phyloP scores from a whole-genome alignment of 2,888 invertebrate species.

The Synanthedon formicaeformis region DNA sequence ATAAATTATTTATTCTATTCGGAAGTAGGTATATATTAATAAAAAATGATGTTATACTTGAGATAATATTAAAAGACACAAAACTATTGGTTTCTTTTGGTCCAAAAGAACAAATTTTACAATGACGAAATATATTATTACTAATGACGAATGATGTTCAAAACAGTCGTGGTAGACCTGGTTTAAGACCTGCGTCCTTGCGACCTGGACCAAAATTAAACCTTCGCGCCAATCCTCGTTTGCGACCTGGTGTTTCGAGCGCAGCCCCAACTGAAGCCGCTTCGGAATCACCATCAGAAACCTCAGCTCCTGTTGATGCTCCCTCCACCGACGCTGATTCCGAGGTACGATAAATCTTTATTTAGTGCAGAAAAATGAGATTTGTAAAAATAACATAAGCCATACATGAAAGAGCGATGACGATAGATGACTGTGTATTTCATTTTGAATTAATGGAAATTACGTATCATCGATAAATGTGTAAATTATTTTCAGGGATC shows the following conservation, averaged over 20 bases:
- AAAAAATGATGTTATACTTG: too few species aligned
- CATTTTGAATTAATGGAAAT: too few species aligned
- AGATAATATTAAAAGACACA: too few species aligned
- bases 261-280: constrained; percentile 53
- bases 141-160: too few species aligned
- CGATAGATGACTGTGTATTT: too few species aligned
- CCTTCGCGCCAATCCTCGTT: constrained; percentile 50
- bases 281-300: constrained; percentile 53
- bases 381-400: neutral
- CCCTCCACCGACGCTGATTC: constrained; percentile 43
- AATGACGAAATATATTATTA: too few species aligned
- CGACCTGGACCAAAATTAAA: constrained; percentile 77
- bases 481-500: constrained; percentile 22
- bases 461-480: neutral
- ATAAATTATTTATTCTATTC: too few species aligned
- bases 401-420: too few species aligned
- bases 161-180: constrained; percentile 48
- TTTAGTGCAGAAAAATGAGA: neutral
- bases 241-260: constrained; percentile 52
- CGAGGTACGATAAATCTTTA: constrained; percentile 26
- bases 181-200: constrained; percentile 61
- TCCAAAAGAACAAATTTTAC: too few species aligned
- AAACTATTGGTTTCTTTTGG: too few species aligned
- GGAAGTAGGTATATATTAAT: too few species aligned
- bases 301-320: constrained; percentile 47